These are phyloP conservation scores for Epizoanthus illoricatus DNA, from an alignment of 92 coral and sea anemone genomes.

Conservation along the genomic window DNA sequence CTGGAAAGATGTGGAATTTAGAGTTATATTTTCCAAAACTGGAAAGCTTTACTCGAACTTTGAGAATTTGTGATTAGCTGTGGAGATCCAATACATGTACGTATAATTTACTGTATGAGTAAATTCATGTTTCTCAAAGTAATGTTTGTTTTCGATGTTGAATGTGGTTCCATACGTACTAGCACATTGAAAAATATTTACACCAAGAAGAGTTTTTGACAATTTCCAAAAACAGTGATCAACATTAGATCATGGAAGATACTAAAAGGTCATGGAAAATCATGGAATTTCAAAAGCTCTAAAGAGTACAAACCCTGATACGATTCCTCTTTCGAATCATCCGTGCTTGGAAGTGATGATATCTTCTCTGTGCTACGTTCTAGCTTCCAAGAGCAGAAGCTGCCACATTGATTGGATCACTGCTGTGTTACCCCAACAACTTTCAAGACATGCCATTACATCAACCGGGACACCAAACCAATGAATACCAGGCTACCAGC, in stretches of 20 bases:
- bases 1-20: not conserved
- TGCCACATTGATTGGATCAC: constrained; percentile 81
- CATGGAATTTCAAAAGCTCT: too few species aligned
- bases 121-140: not conserved
- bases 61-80: too few species aligned
- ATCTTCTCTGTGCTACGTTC: not conserved
- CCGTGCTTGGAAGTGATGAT: too few species aligned
- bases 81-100: not conserved
- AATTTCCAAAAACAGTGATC: too few species aligned
- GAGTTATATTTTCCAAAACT: not conserved
- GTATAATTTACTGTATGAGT: not conserved
- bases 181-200: too few species aligned
- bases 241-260: too few species aligned
- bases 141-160: too few species aligned
- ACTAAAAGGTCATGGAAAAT: too few species aligned
- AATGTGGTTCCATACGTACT: too few species aligned
- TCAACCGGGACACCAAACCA: constrained; percentile 89
- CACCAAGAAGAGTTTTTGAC: too few species aligned
- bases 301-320: too few species aligned
- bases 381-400: constrained; percentile 99
- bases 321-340: too few species aligned
- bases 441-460: constrained; percentile 92
- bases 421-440: constrained; percentile 86
- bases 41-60: not conserved
- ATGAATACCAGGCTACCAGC: constrained; percentile 83